Conservation (phyloP, 2,797 vertebrate species). For the Linurgus olivaceus region DNA sequence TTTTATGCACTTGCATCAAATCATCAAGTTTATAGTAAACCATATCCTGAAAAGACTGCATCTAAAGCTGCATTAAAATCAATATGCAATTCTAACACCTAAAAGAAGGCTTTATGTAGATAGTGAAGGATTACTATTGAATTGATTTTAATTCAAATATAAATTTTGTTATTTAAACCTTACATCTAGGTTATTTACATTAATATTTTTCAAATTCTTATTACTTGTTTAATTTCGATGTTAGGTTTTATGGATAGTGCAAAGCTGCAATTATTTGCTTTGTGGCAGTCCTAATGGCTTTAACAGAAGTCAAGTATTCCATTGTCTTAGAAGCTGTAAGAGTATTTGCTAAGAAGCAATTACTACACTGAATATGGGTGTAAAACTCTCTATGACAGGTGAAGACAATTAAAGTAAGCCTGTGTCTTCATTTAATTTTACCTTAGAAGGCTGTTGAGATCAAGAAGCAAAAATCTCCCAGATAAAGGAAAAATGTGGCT, state of each 20-base stretch:
- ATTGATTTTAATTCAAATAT: conserved; percentile 1
- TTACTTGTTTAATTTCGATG: not conserved
- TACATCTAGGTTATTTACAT: not conserved
- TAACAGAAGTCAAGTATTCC: not conserved
- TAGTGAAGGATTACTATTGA: conserved; percentile 6
- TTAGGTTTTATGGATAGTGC: not conserved
- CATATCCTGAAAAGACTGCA: not conserved
- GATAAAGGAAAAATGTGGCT: not conserved
- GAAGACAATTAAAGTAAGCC: not conserved
- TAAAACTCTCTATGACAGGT: not conserved
- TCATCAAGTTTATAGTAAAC: not conserved
- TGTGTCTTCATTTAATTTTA: not conserved
- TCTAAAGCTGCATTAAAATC: conserved; percentile 14
- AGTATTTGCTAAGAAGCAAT: not conserved
- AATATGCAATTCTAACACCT: conserved; percentile 7
- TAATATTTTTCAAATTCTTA: not conserved
- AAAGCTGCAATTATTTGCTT: not conserved
- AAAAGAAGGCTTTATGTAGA: not conserved
- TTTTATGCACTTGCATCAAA: not conserved
- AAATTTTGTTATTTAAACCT: not conserved
- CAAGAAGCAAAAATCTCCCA: not conserved
- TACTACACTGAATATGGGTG: not conserved
- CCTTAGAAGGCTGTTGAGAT: not conserved
- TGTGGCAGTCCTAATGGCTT: not conserved
- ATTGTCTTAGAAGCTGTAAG: not conserved